Percentiles rank a stretch among this genome's conserved stretches.
Evolutionary conservation across 2,113 vertebrate species (phyloP).

Genomic region (Hippopotamus amphibius): DNA sequence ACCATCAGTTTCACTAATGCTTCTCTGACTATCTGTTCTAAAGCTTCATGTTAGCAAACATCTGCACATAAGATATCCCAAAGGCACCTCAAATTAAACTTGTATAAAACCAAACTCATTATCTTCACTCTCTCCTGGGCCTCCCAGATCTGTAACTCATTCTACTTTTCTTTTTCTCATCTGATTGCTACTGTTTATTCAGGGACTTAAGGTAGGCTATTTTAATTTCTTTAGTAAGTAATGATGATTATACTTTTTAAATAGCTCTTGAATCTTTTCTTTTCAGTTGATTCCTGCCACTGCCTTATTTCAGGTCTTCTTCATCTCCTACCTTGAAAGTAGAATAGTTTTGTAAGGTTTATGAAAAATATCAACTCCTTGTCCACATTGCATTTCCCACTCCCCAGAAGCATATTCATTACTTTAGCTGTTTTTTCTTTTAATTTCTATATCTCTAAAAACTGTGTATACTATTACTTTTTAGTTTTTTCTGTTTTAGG

Average conservation of each 20-base stretch:
- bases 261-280: constrained; percentile 26
- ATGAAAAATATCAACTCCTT: background rate
- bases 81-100: constrained; percentile 30
- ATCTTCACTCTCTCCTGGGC: background rate
- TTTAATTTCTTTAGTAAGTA: constrained; percentile 18
- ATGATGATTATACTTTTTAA: constrained; percentile 30
- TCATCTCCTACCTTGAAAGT: constrained; percentile 6
- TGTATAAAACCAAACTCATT: constrained; percentile 1
- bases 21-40: constrained; percentile 38
- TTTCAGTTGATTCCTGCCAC: background rate
- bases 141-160: background rate
- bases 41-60: constrained; percentile 46
- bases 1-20: background rate
- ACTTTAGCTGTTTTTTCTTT: background rate
- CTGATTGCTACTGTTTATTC: constrained; percentile 38
- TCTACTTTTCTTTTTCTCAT: background rate
- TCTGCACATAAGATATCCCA: background rate
- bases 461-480: background rate
- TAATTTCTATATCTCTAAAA: background rate
- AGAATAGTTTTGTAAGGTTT: background rate
- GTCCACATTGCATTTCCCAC: background rate
- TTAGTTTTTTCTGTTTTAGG: constrained; percentile 33
- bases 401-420: background rate
- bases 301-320: background rate
- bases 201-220: background rate